Evolutionary conservation across 2,888 invertebrate species (phyloP).

Genomic region (Clepsis dumicolana): DNA sequence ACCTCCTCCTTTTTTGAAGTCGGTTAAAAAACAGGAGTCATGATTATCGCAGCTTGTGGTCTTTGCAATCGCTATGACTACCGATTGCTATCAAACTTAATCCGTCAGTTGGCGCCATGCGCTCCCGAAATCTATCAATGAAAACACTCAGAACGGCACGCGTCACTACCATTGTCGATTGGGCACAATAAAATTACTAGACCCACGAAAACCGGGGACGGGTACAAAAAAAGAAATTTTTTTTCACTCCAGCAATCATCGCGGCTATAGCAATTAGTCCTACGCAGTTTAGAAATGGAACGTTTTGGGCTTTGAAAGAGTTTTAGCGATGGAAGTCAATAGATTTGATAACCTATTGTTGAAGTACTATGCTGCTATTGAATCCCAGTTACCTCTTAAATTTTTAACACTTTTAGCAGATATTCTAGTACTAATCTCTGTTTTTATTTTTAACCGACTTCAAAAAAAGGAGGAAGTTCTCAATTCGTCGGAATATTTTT

Average conservation of each 20-base stretch:
- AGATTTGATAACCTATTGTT: background rate
- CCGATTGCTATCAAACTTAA: constrained; percentile 14
- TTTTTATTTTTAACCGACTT: no score
- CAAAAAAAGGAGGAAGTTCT: no score
- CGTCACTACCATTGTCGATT: constrained; percentile 67
- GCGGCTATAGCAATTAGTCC: constrained; percentile 73
- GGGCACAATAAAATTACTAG: constrained; percentile 64
- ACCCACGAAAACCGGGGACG: constrained; percentile 59
- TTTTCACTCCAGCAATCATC: constrained; percentile 74
- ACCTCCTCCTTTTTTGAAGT: no score
- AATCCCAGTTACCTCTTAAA: background rate
- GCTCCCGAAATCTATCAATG: constrained; percentile 53
- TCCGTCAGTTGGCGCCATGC: constrained; percentile 45
- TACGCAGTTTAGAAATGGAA: constrained; percentile 56
- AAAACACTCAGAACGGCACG: constrained; percentile 80
- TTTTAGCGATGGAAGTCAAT: constrained; percentile 8
- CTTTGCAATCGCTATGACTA: background rate
- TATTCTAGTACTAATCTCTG: no score
- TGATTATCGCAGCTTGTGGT: no score
- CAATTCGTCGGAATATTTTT: no score
- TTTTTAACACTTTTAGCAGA: no score
- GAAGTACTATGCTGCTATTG: background rate
- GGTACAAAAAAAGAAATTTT: constrained; percentile 68
- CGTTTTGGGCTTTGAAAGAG: constrained; percentile 43
- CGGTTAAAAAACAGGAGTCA: no score